Evolutionary conservation across 2,888 invertebrate genomes (phyloP).

Genomic region (Nemotelus pantherinus): DNA sequence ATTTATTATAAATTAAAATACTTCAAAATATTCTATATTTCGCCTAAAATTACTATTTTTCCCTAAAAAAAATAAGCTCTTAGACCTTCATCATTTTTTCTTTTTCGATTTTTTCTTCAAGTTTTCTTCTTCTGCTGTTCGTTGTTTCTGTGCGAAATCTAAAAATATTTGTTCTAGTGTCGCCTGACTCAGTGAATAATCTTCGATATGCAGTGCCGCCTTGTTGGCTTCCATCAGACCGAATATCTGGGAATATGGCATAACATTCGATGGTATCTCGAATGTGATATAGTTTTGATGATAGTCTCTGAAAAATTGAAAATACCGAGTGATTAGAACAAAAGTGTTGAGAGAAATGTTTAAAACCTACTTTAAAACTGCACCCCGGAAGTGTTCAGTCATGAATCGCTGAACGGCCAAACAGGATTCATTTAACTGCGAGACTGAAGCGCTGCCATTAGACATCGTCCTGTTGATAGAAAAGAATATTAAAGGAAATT

Average conservation of each 20-base stretch:
- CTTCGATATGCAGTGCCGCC: conserved; percentile 70
- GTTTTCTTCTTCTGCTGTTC: conserved; percentile 27
- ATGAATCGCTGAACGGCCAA: conserved; percentile 12
- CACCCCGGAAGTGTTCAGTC: conserved; percentile 4
- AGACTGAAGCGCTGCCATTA: conserved; percentile 54
- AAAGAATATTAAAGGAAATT: background rate
- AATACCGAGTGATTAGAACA: conserved; percentile 19
- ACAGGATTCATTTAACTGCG: conserved; percentile 30
- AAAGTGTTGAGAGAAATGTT: conserved; percentile 55
- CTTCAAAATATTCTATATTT: too few relatives aligned
- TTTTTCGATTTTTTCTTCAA: background rate
- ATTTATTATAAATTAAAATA: too few relatives aligned
- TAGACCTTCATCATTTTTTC: background rate
- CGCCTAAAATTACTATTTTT: too few relatives aligned
- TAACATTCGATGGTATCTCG: conserved; percentile 68
- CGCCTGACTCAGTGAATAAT: conserved; percentile 81
- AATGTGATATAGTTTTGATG: conserved; percentile 75
- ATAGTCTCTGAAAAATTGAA: conserved; percentile 67
- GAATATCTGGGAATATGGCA: conserved; percentile 75
- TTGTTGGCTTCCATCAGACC: conserved; percentile 74
- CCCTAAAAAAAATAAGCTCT: too few relatives aligned
- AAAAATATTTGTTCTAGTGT: conserved; percentile 80
- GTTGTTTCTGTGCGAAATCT: conserved; percentile 71
- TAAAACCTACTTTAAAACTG: conserved; percentile 31
- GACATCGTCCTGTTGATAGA: conserved; percentile 50